phyloP scores from a whole-genome alignment of 2,797 vertebrate genomes.

The Gymnocypris eckloni region DNA sequence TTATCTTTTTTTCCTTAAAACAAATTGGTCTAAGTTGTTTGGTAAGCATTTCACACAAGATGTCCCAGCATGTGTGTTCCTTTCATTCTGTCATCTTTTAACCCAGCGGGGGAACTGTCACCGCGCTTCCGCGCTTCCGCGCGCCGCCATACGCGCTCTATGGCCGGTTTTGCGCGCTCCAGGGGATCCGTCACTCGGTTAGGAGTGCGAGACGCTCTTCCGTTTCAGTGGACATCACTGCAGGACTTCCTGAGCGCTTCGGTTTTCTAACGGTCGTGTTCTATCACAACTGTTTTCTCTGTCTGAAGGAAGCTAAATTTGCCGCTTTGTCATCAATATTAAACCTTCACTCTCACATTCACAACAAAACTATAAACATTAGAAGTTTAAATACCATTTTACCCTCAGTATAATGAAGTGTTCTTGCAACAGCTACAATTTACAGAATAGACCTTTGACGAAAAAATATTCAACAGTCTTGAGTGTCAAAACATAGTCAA shows the following conservation, averaged over 20 bases:
- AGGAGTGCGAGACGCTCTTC: neutral
- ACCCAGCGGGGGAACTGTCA: slow-evolving; percentile 48
- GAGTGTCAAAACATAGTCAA: neutral
- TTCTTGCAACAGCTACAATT: neutral
- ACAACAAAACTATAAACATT: neutral
- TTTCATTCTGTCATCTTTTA: slow-evolving; percentile 48
- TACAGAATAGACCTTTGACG: neutral
- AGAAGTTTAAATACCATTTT: neutral
- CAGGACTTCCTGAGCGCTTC: neutral
- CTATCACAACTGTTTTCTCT: slow-evolving; percentile 39
- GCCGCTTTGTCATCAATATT: slow-evolving; percentile 1
- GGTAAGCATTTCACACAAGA: slow-evolving; percentile 41
- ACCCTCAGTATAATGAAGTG: neutral
- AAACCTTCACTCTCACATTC: neutral
- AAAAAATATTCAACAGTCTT: neutral
- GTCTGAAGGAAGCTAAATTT: slow-evolving; percentile 40
- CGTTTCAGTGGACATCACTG: slow-evolving; percentile 19
- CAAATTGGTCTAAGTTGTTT: neutral
- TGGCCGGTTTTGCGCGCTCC: slow-evolving; percentile 34
- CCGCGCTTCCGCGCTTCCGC: slow-evolving; percentile 2
- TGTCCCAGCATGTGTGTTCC: slow-evolving; percentile 45
- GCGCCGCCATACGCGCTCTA: slow-evolving; percentile 8
- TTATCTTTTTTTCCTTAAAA: neutral
- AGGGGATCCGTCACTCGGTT: slow-evolving; percentile 21
- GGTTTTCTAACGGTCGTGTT: slow-evolving; percentile 44